phyloP scores from a whole-genome alignment of 2,113 vertebrate species.

The Ochotona princeps region DNA sequence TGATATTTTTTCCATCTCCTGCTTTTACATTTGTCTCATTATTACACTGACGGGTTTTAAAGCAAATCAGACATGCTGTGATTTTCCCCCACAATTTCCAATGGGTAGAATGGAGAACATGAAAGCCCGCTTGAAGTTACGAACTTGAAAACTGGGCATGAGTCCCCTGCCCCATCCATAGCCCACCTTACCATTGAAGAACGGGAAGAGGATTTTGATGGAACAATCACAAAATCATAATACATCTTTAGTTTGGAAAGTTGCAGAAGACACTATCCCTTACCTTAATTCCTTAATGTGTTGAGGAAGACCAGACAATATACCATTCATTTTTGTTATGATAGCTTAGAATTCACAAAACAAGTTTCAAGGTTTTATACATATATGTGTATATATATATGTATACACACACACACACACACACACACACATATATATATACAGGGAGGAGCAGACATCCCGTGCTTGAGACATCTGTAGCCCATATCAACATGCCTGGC shows the following conservation, averaged over 20 bases:
- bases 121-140: no score
- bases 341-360: conserved; percentile 34
- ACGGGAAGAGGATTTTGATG: not conserved
- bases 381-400: no score
- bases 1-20: not conserved
- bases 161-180: not conserved
- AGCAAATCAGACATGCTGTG: not conserved
- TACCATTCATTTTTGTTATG: not conserved
- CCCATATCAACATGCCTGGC: no score
- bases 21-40: not conserved
- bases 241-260: not conserved
- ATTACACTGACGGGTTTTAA: not conserved
- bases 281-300: not conserved
- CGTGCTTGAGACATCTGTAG: no score
- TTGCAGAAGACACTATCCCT: not conserved
- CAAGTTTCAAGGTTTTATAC: not conserved
- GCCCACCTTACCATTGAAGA: not conserved
- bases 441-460: no score
- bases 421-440: no score
- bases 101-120: not conserved
- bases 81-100: not conserved
- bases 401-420: no score
- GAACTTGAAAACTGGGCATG: no score
- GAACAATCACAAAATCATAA: not conserved
- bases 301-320: not conserved